phyloP scores from a whole-genome alignment of 2,888 invertebrate genomes.

The Fragum whitleyi region DNA sequence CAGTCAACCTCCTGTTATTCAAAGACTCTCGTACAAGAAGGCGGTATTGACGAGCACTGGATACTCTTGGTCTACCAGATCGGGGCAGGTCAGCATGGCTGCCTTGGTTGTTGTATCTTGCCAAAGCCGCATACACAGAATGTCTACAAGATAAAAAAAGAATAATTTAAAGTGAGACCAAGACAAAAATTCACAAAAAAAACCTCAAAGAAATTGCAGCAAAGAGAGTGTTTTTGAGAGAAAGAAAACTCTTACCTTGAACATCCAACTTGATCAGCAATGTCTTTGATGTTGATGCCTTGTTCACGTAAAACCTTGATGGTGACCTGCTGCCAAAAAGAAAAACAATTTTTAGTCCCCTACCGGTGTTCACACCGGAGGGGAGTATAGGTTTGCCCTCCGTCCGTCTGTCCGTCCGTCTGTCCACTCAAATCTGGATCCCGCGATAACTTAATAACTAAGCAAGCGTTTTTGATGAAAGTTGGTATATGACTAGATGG shows the following conservation, averaged over 20 bases:
- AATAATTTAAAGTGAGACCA: not conserved
- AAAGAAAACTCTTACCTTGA: constrained; percentile 1
- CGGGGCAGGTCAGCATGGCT: not conserved
- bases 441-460: too few relatives aligned
- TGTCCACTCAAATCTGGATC: too few relatives aligned
- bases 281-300: too few relatives aligned
- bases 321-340: too few relatives aligned
- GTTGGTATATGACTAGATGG: too few relatives aligned
- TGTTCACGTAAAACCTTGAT: too few relatives aligned
- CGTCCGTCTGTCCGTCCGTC: too few relatives aligned
- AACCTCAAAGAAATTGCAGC: not conserved
- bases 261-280: not conserved
- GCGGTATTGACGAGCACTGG: not conserved
- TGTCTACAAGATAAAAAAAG: not conserved
- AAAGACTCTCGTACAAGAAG: not conserved
- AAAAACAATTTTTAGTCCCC: too few relatives aligned
- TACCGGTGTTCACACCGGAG: too few relatives aligned
- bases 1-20: constrained; percentile 12
- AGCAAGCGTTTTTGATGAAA: too few relatives aligned
- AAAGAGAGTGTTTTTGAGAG: not conserved
- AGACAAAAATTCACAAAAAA: not conserved
- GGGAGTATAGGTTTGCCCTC: too few relatives aligned
- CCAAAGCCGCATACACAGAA: not conserved
- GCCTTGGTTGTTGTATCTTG: not conserved
- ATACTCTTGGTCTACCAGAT: not conserved